Conservation (phyloP, 1,140 invertebrate genomes). For the Drosophila sucinea region DNA sequence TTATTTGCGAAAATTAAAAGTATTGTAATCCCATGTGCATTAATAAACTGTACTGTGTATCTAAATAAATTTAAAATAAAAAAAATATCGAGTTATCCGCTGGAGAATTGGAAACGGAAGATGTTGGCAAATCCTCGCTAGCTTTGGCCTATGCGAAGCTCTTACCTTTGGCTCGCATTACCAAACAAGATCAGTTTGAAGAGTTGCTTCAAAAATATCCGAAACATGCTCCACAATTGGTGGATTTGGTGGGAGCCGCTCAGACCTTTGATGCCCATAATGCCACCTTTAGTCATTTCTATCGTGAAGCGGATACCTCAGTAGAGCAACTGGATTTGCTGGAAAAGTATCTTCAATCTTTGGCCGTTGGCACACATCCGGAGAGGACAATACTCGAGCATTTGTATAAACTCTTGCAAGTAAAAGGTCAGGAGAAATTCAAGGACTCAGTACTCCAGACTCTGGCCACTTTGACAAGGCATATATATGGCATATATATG, state of each 20-base stretch:
- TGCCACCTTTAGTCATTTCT: conserved; percentile 87
- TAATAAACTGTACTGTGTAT: no score
- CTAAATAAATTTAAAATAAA: no score
- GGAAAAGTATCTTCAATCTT: conserved; percentile 89
- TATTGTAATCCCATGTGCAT: no score
- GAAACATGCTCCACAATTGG: conserved; percentile 85
- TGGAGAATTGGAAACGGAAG: conserved; percentile 36
- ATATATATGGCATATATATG: conserved; percentile 33
- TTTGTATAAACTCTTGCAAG: conserved; percentile 78
- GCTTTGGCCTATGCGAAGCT: conserved; percentile 87
- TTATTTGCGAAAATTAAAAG: no score
- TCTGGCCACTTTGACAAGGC: conserved; percentile 86
- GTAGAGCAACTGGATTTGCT: conserved; percentile 85
- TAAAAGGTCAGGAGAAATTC: conserved; percentile 85
- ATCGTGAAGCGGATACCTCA: conserved; percentile 85
- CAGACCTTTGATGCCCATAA: conserved; percentile 88
- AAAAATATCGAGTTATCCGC: conserved; percentile 2
- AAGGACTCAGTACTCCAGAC: conserved; percentile 87
- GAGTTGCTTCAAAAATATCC: conserved; percentile 86
- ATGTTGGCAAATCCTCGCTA: conserved; percentile 86
- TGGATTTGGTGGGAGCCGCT: conserved; percentile 88
- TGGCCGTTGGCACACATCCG: conserved; percentile 87
- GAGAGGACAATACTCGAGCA: conserved; percentile 86
- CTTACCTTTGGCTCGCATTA: conserved; percentile 85
- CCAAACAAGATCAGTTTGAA: conserved; percentile 85